Conservation (phyloP, 2,888 invertebrate genomes). For the Aspidiotus destructor region DNA sequence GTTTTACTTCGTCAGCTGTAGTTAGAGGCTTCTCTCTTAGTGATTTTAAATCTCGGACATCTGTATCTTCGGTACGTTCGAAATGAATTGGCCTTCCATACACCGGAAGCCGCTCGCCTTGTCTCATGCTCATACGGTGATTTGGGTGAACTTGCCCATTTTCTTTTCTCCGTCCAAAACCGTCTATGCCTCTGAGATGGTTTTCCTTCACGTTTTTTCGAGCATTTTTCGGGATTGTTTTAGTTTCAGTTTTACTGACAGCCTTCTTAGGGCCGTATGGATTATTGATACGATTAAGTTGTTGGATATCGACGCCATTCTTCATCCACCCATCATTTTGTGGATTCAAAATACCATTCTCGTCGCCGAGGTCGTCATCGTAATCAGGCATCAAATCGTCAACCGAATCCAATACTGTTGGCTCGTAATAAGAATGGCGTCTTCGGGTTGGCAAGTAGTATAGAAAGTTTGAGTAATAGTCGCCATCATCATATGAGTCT, state of each 20-base stretch:
- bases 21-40: conserved; percentile 41
- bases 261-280: background rate
- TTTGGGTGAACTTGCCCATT: conserved; percentile 18
- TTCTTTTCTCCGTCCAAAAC: conserved; percentile 22
- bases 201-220: conserved; percentile 7
- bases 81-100: conserved; percentile 36
- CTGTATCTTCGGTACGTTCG: conserved; percentile 50
- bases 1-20: background rate
- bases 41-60: conserved; percentile 55
- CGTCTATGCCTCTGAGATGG: conserved; percentile 20
- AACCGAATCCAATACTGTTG: conserved; percentile 13
- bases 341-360: background rate
- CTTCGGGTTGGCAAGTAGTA: conserved; percentile 26
- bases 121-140: background rate
- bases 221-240: background rate
- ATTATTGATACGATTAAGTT: conserved; percentile 11
- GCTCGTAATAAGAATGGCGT: conserved; percentile 16
- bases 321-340: conserved; percentile 24
- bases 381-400: conserved; percentile 21
- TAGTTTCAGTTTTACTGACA: background rate
- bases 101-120: conserved; percentile 42
- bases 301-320: conserved; percentile 12
- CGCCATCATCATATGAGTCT: conserved; percentile 28
- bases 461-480: conserved; percentile 29
- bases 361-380: conserved; percentile 22